Evolutionary conservation across 2,113 vertebrate species (phyloP), one percentile per base, ranked within the genome.

Genomic region (Haliaeetus leucogaster): DNA sequence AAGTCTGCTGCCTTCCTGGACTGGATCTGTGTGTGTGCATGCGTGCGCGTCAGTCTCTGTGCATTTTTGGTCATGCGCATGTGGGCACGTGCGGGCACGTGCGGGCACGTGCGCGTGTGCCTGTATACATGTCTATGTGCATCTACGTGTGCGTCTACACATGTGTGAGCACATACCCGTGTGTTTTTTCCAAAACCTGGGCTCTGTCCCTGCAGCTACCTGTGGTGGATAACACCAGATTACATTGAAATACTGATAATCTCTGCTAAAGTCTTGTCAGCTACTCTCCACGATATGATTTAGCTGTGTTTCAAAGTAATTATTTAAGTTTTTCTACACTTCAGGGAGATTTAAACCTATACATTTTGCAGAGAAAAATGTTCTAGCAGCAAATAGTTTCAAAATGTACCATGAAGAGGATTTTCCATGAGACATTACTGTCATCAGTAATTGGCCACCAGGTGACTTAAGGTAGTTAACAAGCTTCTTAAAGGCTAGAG

Each of bases 21-120:
- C 32, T 34, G n/a, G 17, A 23, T 71, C 11, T 26, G 1, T 79
- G 21, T 40, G 45, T 67, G 6, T 72, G 25, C 19, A 14, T n/a
- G 6, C 9, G 11, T 52, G 9, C 4, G 1, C 0, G 0, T 53
- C 27, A 71, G 15, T 53, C 5, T 45, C 18, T 23, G 11, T 32
- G 16, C 12, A 9, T 30, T 84, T 81, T 77, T 52, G 14, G 12
- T 70, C 26, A 13, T 27, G 19, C 13, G 36, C 1, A 1, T 13
- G 0, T 34, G 19, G 16, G 16, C n/a, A 48, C 0, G 0, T 27
- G 36, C 6, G 29, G 17, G 12, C 20, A 56, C 2, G 9, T 5
- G 6, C 18, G 17, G 17, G 14, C 20, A 56, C 3, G 6, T 5
- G 6, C 25, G 27, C 38, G 25, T 38, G 18, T 73, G 7, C 10